Evolutionary conservation across 2,113 vertebrate genomes (phyloP), one percentile per base, ranked within the genome.

Genomic region (Bungarus multicinctus): DNA sequence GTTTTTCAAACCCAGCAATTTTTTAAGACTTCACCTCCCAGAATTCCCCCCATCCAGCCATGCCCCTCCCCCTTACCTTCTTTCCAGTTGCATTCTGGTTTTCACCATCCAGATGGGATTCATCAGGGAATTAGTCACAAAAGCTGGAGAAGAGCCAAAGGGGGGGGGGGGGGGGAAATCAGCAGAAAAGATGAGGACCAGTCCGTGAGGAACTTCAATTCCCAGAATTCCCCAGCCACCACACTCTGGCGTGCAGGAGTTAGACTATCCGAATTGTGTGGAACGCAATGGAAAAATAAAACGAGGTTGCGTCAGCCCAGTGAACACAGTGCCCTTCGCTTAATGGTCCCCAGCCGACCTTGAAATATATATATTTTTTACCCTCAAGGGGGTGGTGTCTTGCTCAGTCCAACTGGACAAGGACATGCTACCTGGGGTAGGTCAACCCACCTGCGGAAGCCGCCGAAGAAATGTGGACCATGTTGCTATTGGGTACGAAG

Each of bases 61-160:
- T 16, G 12, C 30, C 4, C 64, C 11, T 64, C 1, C 30, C 23
- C 14, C 57, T 91, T 97, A 99, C 99, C 98, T 99, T 93, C 97
- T 97, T 95, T 99, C 99, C 92, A 99, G 98, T 94, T 99, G 99
- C 99, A 99, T 99, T 94, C 99, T 98, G 0, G 99, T 99, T 98
- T 99, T 99, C 91, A 99, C 99, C 99, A 99, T 99, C 99, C 99
- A 99, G 95, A 99, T 96, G 4, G 99, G 99, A 95, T 99, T 99
- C 99, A 99, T 99, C 97, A 99, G 96, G 89, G 99, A 98, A 96
- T 99, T 99, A 47, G 99, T 99, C 94, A 99, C 95, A 94, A 99
- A 99, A 74, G 99, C 99, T 99, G 96, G 93, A 95, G 96, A 50
- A 60, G 58, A 64, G 30, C 43, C 47, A 43, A 0, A 45, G 4